Conservation (phyloP, 2,888 invertebrate species). For the Ceraclea dissimilis region DNA sequence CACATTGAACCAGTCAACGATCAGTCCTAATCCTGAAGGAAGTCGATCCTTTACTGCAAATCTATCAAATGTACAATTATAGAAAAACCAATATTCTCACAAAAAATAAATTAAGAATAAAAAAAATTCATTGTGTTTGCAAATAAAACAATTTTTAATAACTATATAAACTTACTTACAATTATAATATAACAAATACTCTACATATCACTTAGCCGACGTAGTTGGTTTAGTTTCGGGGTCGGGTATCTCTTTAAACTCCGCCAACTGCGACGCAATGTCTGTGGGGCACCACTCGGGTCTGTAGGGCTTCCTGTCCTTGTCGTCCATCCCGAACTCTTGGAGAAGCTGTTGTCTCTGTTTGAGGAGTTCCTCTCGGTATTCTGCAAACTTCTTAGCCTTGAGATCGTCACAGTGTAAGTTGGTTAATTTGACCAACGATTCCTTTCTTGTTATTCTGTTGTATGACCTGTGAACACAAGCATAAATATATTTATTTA, state of each 20-base stretch:
- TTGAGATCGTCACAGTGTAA: conserved; percentile 64
- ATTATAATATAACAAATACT: no score
- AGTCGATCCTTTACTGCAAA: no score
- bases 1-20: no score
- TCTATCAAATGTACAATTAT: no score
- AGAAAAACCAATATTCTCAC: no score
- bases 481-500: background rate
- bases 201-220: no score
- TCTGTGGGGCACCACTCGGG: background rate
- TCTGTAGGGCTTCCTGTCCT: background rate
- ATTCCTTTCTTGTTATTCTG: conserved; percentile 62
- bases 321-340: conserved; percentile 32
- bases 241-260: background rate
- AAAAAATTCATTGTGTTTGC: no score
- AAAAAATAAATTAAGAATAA: no score
- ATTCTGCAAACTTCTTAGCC: conserved; percentile 55
- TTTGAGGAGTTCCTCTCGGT: conserved; percentile 58
- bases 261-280: background rate
- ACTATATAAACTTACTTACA: no score
- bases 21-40: no score
- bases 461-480: conserved; percentile 39
- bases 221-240: no score
- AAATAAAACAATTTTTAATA: no score
- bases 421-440: conserved; percentile 63
- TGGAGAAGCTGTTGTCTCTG: conserved; percentile 49